phyloP scores from a whole-genome alignment of 2,113 vertebrate genomes.

The Ancistrus triradiatus region DNA sequence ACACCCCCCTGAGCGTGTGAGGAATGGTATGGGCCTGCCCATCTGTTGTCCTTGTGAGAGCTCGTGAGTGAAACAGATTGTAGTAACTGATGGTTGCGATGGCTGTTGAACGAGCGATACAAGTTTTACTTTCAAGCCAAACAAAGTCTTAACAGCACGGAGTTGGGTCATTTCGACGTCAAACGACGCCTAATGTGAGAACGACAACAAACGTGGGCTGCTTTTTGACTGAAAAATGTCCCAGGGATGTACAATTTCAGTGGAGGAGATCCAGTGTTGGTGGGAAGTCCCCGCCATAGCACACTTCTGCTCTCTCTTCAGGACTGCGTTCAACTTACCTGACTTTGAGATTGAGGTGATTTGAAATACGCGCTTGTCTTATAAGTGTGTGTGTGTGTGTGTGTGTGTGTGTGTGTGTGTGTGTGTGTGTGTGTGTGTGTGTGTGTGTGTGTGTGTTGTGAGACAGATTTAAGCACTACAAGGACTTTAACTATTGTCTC shows the following conservation, averaged over 20 bases:
- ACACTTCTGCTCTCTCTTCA: conserved; percentile 95
- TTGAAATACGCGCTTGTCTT: background rate
- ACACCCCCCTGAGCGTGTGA: background rate
- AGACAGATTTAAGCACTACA: too few species aligned
- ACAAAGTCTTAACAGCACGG: conserved; percentile 30
- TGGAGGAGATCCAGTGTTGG: conserved; percentile 91
- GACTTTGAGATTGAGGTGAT: conserved; percentile 98
- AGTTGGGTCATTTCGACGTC: background rate
- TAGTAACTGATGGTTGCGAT: conserved; percentile 56
- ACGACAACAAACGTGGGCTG: conserved; percentile 16
- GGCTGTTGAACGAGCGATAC: conserved; percentile 51
- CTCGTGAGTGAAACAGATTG: conserved; percentile 69
- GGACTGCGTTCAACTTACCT: conserved; percentile 88
- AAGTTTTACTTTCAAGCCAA: conserved; percentile 59
- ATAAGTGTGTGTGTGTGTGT: background rate
- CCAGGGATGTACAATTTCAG: conserved; percentile 73
- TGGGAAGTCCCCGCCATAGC: conserved; percentile 97
- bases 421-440: too few species aligned
- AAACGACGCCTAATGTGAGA: conserved; percentile 62
- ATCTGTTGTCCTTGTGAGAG: conserved; percentile 68
- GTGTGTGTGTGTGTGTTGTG: too few species aligned
- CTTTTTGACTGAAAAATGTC: conserved; percentile 62
- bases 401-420: background rate
- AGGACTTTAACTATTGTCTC: too few species aligned
- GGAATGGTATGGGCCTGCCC: conserved; percentile 63